Evolutionary conservation across 2,797 vertebrate genomes (phyloP), one percentile per base, ranked within the genome.

Genomic region (Basileuterus tristriatus): DNA sequence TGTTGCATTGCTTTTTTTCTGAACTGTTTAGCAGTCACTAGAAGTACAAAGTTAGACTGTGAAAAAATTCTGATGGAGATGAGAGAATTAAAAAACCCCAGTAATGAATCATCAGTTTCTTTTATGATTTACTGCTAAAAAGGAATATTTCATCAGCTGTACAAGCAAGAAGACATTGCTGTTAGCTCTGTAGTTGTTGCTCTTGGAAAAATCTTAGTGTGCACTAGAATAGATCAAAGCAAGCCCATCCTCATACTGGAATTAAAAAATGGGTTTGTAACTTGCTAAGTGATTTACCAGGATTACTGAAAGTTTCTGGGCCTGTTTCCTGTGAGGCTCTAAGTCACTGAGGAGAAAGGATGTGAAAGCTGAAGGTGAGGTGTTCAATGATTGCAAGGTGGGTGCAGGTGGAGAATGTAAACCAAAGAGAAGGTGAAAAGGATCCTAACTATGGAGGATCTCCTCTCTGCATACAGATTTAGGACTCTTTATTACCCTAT

Each of bases 141-240:
- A 97, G 74, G 83, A 94, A 52, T 96, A 93, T 96, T 96, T 94
- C 46, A 62, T 72, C 75, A 79, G n/a, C 53, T 53, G 27, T 67
- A 50, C 2, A 7, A 79, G 29, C 60, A 90, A 60, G 59, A 89
- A 60, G 75, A 60, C 16, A 5, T 76, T 77, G 69, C 64, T 81
- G 63, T 83, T 58, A 91, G 58, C 36, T 90, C 27, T 70, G 19
- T 77, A 69, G 74, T 24, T 63, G 75, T 78, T 83, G 47, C 49
- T 60, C 58, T 91, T 44, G 36, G 75, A 95, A 97, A 85, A 92
- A 81, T 43, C 39, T 77, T 83, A 46, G 21, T n/a, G 62, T 56
- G 60, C 56, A 84, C 22, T 56, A 62, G 41, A 63, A 83, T 58
- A 87, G 30, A 56, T 92, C 68, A 93, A 94, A 60, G 75, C 8